Conservation (phyloP, 1,140 invertebrate genomes). For the Aphis gossypii region DNA sequence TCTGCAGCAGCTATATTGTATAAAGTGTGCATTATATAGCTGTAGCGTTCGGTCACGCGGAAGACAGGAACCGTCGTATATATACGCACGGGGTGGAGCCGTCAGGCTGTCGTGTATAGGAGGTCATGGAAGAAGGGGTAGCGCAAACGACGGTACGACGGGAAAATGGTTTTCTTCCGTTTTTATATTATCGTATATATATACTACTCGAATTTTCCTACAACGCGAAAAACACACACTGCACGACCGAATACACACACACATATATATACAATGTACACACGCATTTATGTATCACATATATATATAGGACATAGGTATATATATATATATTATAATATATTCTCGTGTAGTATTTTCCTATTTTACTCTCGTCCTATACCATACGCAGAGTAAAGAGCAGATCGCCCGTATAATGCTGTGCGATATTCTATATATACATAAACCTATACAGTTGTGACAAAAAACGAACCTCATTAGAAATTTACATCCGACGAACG, state of each 20-base stretch:
- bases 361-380: background rate
- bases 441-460: background rate
- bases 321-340: background rate
- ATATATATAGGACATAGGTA: background rate
- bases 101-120: too few species aligned
- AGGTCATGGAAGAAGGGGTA: background rate
- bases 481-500: background rate
- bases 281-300: background rate
- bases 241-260: background rate
- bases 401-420: background rate
- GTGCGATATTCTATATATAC: background rate
- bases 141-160: background rate
- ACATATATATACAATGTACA: background rate
- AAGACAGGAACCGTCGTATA: background rate
- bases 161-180: conserved; percentile 34
- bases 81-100: background rate
- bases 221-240: background rate
- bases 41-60: conserved; percentile 28
- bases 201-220: conserved; percentile 15
- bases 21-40: background rate
- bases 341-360: background rate
- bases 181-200: background rate
- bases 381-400: background rate
- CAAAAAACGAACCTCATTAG: background rate
- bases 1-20: background rate